Percentiles rank a stretch among this genome's conserved stretches.
phyloP scores from a whole-genome alignment of 2,797 vertebrate genomes.

The Calcarius lapponicus region DNA sequence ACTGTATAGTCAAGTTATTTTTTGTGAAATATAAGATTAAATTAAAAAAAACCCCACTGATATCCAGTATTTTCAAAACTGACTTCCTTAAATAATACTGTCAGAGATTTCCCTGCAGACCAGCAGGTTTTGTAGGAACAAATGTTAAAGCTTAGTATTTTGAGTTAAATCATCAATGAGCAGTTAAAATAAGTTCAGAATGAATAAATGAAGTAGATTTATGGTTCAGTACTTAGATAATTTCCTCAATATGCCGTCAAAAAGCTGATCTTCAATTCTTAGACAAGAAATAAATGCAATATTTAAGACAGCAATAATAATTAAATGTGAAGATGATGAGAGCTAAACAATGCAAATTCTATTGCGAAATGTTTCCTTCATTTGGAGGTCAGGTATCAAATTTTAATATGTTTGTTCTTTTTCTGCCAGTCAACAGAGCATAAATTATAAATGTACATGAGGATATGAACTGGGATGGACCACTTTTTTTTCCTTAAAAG shows the following conservation, averaged over 20 bases:
- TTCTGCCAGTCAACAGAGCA: conserved; percentile 38
- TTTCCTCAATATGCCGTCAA: conserved; percentile 4
- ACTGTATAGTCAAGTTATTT: background rate
- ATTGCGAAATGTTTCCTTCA: conserved; percentile 7
- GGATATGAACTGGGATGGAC: background rate
- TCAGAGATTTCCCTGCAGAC: background rate
- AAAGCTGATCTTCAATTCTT: conserved; percentile 7
- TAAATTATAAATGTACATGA: conserved; percentile 47
- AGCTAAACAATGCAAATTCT: conserved; percentile 40
- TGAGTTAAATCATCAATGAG: background rate
- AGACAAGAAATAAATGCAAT: conserved; percentile 7
- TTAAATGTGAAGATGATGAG: conserved; percentile 33
- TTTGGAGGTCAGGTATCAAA: conserved; percentile 60
- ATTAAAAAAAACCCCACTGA: background rate
- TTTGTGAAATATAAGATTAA: background rate
- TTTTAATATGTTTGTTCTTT: conserved; percentile 57
- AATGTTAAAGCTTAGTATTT: background rate
- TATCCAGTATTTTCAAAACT: background rate
- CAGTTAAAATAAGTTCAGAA: background rate
- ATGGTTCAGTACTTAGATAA: background rate
- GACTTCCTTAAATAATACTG: background rate
- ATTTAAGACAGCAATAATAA: conserved; percentile 38
- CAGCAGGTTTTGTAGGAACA: background rate
- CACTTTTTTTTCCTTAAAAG: background rate
- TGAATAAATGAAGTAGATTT: background rate